Evolutionary conservation across 2,113 vertebrate species (phyloP).

Genomic region (Aramus guarauna): DNA sequence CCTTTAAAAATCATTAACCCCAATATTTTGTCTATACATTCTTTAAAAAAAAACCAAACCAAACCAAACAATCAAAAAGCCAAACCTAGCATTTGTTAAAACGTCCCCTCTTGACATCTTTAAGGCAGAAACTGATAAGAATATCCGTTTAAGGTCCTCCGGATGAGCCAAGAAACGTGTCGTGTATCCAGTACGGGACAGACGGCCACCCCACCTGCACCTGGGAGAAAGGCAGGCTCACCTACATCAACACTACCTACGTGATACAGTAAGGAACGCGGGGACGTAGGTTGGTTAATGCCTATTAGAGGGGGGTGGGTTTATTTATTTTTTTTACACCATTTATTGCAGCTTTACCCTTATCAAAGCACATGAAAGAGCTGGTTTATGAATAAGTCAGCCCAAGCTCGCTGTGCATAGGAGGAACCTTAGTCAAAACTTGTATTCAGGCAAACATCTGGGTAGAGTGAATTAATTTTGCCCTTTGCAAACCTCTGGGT

Average conservation of each 20-base stretch:
- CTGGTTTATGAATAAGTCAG: background rate
- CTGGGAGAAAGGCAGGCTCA: conserved; percentile 68
- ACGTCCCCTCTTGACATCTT: fast-evolving
- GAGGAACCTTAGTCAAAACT: background rate
- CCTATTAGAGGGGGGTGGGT: fast-evolving
- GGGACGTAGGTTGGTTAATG: fast-evolving
- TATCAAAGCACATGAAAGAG: background rate
- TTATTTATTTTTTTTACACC: background rate
- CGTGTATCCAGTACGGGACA: conserved; percentile 65
- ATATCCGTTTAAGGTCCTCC: conserved; percentile 62
- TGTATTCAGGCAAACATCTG: background rate
- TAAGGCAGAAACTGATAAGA: background rate
- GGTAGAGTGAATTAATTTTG: background rate
- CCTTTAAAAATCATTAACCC: background rate
- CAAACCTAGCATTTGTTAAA: background rate
- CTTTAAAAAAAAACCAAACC: background rate
- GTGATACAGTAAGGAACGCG: conserved; percentile 42
- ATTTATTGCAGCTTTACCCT: background rate
- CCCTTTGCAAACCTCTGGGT: background rate
- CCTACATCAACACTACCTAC: conserved; percentile 23
- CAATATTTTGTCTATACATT: background rate
- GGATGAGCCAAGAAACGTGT: conserved; percentile 67
- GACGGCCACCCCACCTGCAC: conserved; percentile 39
- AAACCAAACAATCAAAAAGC: background rate
- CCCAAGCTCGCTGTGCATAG: background rate